Conservation (phyloP, 2,888 invertebrate genomes). For the Kryphioiulus occultus region DNA sequence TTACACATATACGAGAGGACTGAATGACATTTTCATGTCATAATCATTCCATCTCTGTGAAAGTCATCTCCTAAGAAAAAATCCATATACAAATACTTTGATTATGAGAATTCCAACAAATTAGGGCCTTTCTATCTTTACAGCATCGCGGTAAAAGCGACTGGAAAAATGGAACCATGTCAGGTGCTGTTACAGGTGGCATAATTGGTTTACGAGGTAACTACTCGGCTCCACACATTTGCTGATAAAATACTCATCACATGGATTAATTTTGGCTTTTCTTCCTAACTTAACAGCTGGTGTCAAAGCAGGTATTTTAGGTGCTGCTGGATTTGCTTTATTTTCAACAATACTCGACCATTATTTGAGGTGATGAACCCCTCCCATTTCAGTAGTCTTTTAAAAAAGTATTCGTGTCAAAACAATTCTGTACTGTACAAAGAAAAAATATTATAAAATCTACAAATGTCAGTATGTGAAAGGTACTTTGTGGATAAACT, state of each 20-base stretch:
- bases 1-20: slow-evolving; percentile 21
- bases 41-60: too few species aligned
- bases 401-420: neutral
- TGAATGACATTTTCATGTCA: too few species aligned
- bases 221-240: neutral
- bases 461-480: too few species aligned
- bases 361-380: slow-evolving; percentile 72
- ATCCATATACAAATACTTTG: too few species aligned
- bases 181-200: slow-evolving; percentile 94
- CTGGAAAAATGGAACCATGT: slow-evolving; percentile 95
- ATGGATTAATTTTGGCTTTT: neutral
- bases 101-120: neutral
- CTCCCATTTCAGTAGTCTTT: neutral
- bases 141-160: slow-evolving; percentile 88
- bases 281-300: slow-evolving; percentile 73
- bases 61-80: too few species aligned
- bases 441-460: neutral
- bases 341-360: slow-evolving; percentile 98
- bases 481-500: too few species aligned
- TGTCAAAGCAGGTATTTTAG: slow-evolving; percentile 88
- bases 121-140: neutral
- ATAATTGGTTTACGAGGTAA: slow-evolving; percentile 70
- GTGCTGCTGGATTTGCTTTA: slow-evolving; percentile 96
- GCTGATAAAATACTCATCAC: neutral
- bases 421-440: neutral